Conservation (phyloP, 1,140 invertebrate genomes). For the Drosophila chauvacae region DNA sequence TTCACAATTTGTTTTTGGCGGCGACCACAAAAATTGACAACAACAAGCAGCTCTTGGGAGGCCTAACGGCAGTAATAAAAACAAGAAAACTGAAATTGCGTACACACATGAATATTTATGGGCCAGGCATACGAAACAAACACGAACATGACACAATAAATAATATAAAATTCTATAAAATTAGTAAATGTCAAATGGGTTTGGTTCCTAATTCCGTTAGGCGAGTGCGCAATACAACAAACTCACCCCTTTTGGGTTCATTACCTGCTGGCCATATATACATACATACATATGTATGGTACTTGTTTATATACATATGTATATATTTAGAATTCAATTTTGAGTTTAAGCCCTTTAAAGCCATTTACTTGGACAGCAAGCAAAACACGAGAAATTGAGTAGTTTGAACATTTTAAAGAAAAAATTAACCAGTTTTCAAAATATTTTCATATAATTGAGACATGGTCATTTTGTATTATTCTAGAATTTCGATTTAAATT, state of each 20-base stretch:
- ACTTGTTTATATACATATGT: constrained; percentile 29
- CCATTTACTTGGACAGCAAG: constrained; percentile 53
- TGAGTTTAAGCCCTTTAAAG: constrained; percentile 27
- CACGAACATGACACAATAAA: constrained; percentile 63
- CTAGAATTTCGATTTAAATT: too few species aligned
- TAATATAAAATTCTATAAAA: constrained; percentile 81
- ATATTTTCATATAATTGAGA: too few species aligned
- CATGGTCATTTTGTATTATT: too few species aligned
- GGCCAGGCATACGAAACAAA: constrained; percentile 34
- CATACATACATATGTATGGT: not conserved
- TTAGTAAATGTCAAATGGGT: constrained; percentile 77
- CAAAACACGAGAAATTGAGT: constrained; percentile 14
- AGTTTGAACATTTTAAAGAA: not conserved
- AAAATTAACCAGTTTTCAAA: too few species aligned
- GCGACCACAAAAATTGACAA: constrained; percentile 31
- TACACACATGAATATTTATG: constrained; percentile 74
- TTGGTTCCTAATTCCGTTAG: constrained; percentile 28
- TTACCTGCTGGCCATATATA: constrained; percentile 10
- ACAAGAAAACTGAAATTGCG: constrained; percentile 62
- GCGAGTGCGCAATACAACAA: not conserved
- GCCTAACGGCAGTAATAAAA: constrained; percentile 25
- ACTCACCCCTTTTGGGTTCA: constrained; percentile 8
- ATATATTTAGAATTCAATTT: constrained; percentile 53
- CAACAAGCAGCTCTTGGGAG: constrained; percentile 24
- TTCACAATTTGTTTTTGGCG: constrained; percentile 58